phyloP scores from a whole-genome alignment of 2,888 invertebrate genomes.

The Ferrisia virgata region DNA sequence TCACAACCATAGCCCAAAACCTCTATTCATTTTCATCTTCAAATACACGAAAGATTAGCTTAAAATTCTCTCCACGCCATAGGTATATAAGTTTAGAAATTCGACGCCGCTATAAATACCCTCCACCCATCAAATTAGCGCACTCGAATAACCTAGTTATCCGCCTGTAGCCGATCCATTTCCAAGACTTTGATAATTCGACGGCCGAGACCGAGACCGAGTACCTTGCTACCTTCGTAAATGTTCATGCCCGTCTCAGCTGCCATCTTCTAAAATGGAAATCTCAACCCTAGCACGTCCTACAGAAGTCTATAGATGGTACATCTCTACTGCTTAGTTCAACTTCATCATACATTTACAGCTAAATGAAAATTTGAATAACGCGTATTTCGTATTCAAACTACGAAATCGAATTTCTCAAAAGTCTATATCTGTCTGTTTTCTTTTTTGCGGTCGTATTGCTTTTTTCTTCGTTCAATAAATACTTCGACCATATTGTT shows the following conservation, averaged over 20 bases:
- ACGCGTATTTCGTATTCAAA: neutral
- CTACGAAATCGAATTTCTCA: slow-evolving; percentile 17
- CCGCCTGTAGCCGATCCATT: neutral
- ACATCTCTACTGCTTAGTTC: too few species aligned
- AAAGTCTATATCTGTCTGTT: neutral
- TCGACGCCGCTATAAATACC: neutral
- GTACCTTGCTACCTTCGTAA: neutral
- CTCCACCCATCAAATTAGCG: neutral
- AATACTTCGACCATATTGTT: too few species aligned
- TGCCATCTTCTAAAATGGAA: neutral
- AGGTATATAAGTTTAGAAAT: neutral
- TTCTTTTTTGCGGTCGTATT: neutral
- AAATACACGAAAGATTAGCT: neutral
- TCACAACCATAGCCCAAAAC: neutral
- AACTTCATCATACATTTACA: neutral
- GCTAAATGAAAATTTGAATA: slow-evolving; percentile 21
- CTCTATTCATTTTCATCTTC: neutral
- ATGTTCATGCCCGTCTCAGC: neutral
- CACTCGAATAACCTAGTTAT: neutral
- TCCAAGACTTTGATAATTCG: neutral
- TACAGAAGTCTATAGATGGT: neutral
- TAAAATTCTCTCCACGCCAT: neutral
- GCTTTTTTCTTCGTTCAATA: neutral
- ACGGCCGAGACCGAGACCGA: neutral
- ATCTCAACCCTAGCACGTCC: neutral